Conservation (phyloP, 2,113 vertebrate genomes). For the Ptilonorhynchus violaceus region DNA sequence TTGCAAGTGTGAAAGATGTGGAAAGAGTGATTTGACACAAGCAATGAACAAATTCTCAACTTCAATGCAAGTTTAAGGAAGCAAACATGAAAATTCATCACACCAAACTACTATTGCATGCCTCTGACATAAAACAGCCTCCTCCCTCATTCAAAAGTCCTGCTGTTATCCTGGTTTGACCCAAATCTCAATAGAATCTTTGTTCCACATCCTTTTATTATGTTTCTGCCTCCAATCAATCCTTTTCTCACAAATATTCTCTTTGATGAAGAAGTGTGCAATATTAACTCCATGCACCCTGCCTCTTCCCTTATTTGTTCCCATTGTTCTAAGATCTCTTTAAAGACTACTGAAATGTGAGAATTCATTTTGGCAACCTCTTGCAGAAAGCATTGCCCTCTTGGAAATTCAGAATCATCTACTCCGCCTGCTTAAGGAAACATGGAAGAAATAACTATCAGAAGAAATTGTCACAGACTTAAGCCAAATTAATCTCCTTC, state of each 20-base stretch:
- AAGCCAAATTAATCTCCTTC: slow-evolving; percentile 16
- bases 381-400: not conserved
- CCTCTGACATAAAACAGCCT: not conserved
- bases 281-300: not conserved
- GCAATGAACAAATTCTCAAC: not conserved
- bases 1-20: not conserved
- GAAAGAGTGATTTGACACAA: not conserved
- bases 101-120: not conserved
- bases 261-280: not conserved
- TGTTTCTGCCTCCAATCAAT: not conserved
- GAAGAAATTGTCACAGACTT: not conserved
- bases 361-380: not conserved
- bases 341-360: not conserved
- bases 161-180: not conserved
- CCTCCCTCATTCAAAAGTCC: not conserved
- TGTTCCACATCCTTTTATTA: not conserved
- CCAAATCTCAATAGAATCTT: not conserved
- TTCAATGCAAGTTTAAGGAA: not conserved
- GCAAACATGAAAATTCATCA: not conserved
- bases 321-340: not conserved
- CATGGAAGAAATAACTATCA: not conserved
- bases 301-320: not conserved
- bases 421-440: not conserved
- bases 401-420: not conserved
- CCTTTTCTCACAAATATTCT: not conserved